Evolutionary conservation across 1,140 invertebrate species (phyloP), one percentile per base, ranked within the genome.

Genomic region (Trachymyrmex cornetzi): DNA sequence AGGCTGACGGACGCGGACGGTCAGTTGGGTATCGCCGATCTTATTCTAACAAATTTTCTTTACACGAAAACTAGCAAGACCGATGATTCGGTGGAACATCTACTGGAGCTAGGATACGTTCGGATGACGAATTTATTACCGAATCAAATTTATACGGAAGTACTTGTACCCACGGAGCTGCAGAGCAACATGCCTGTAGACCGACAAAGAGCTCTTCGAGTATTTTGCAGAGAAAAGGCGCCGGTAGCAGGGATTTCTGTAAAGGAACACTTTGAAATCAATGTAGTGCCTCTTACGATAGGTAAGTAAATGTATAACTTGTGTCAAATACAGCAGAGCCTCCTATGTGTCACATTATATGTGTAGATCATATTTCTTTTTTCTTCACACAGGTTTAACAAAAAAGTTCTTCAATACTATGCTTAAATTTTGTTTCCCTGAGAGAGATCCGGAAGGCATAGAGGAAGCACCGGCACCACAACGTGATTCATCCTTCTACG

Each of bases 341-440:
- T 77, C 30, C 6, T 16, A 81, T 19, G 1, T 22, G 11, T 67
- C 14, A 24, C n/a, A 4, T 80, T 34, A 2, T 22, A 24, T 2
- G 11, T 2, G 2, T 67, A 53, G 0, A 16, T 77, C 44, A 44
- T 77, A 77, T 89, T 86, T 88, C 64, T 95, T 96, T 57, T 22
- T 7, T 53, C 67, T 44, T 44, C 38, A 11, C 38, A 44, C 93
- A 98, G 97, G 97, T 74, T 95, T 99, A 50, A 99, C 99, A 0
- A 99, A 99, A 94, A 98, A 99, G 93, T 99, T 99, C 94, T 99
- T 99, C 95, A 98, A 98, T 93, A 99, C 98, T 14, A 99, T 99
- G 98, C 96, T 99, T 90, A 98, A 98, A 93, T 99, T 99, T 94
- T 99, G 99, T 94, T 99, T 99, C 94, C 99, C 99, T n/a, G 99